phyloP scores from a whole-genome alignment of 2,797 vertebrate species.

The Uromys caudimaculatus region DNA sequence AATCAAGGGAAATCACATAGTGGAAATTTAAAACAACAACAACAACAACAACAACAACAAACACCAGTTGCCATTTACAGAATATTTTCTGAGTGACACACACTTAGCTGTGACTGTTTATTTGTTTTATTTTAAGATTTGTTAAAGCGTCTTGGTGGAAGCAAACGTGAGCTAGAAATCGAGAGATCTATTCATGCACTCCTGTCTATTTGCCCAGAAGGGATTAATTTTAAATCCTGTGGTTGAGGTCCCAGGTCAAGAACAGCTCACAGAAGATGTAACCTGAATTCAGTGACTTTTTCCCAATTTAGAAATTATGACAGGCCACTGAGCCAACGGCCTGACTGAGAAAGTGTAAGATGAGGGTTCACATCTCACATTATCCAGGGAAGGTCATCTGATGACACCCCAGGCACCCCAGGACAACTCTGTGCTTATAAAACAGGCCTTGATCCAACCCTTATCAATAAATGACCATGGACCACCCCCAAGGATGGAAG shows the following conservation, averaged over 20 bases:
- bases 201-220: neutral
- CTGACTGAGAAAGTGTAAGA: neutral
- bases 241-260: neutral
- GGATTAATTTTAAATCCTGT: slow-evolving; percentile 1
- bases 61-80: neutral
- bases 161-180: neutral
- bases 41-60: too few relatives aligned
- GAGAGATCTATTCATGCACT: neutral
- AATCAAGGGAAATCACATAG: neutral
- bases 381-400: neutral
- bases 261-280: neutral
- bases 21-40: neutral
- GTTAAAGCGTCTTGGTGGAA: neutral
- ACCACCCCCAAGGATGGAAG: neutral
- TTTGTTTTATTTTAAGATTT: neutral
- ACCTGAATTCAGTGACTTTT: neutral
- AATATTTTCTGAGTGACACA: neutral
- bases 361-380: neutral
- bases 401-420: neutral
- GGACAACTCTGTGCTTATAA: neutral
- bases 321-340: neutral
- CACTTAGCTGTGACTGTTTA: neutral
- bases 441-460: neutral
- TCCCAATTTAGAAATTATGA: neutral
- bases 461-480: neutral